Percentiles rank a stretch among this genome's conserved stretches.
Conservation (phyloP, 2,888 invertebrate genomes). For the Xestia ashworthii region DNA sequence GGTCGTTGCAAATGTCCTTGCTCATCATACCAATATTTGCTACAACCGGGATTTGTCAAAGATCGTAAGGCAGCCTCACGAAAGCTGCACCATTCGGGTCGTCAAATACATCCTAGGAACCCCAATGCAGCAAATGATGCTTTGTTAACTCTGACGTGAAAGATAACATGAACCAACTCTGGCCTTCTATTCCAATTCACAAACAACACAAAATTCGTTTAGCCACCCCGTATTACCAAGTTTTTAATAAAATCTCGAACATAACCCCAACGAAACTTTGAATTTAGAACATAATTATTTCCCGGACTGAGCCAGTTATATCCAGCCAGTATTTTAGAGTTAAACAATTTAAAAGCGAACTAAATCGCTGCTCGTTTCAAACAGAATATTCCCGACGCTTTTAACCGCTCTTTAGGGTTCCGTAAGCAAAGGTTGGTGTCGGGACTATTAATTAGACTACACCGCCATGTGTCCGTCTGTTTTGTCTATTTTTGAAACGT, state of each 20-base stretch:
- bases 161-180: not conserved
- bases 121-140: not conserved
- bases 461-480: no score
- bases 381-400: conserved; percentile 42
- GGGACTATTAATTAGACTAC: not conserved
- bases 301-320: conserved; percentile 17
- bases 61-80: no score
- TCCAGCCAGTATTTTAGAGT: conserved; percentile 36
- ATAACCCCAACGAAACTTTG: conserved; percentile 36
- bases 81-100: no score
- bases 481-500: not conserved
- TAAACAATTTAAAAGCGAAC: conserved; percentile 23
- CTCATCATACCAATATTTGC: no score
- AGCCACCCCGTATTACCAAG: not conserved
- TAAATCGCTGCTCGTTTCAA: conserved; percentile 41
- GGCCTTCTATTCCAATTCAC: not conserved
- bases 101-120: not conserved
- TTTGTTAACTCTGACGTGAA: not conserved
- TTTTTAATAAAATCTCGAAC: conserved; percentile 25
- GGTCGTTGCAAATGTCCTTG: no score
- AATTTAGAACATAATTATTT: conserved; percentile 51
- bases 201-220: conserved; percentile 18
- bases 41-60: no score
- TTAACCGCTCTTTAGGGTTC: conserved; percentile 41
- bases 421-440: not conserved